Percentiles rank a stretch among this genome's conserved stretches.
Evolutionary conservation across 2,113 vertebrate species (phyloP).

Genomic region (Patagioenas fasciata): DNA sequence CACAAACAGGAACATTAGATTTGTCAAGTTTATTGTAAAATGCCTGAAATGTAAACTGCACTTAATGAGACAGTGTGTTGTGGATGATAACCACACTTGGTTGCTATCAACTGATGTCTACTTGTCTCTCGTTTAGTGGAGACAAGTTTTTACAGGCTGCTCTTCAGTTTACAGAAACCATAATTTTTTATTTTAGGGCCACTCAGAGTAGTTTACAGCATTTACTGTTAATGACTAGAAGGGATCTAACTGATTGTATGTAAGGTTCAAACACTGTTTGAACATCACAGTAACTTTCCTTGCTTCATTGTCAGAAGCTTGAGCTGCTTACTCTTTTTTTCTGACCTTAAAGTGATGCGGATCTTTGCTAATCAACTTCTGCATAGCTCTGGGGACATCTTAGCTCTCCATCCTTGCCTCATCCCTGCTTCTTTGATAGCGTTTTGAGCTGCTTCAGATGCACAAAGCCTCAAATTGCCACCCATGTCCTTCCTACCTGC

Average conservation of each 20-base stretch:
- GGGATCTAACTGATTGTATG: accelerated
- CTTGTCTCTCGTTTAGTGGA: background rate
- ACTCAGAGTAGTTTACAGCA: background rate
- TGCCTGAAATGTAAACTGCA: background rate
- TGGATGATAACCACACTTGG: background rate
- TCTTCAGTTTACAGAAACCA: background rate
- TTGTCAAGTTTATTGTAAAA: background rate
- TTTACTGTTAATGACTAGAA: background rate
- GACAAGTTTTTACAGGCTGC: background rate
- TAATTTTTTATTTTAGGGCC: background rate
- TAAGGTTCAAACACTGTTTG: background rate
- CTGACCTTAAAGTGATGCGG: background rate
- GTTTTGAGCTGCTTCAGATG: background rate
- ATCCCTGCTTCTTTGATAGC: background rate
- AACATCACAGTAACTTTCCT: background rate
- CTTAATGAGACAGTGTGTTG: accelerated
- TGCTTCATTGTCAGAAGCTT: background rate
- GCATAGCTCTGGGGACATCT: background rate
- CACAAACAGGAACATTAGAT: background rate
- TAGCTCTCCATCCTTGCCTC: background rate
- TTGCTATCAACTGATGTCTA: background rate
- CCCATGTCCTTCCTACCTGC: background rate
- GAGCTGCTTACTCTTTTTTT: background rate
- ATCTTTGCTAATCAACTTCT: background rate
- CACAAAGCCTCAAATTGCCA: background rate